Base-by-base conservation (phyloP, 2,797 vertebrate species). In the Rhinella marina region DNA sequence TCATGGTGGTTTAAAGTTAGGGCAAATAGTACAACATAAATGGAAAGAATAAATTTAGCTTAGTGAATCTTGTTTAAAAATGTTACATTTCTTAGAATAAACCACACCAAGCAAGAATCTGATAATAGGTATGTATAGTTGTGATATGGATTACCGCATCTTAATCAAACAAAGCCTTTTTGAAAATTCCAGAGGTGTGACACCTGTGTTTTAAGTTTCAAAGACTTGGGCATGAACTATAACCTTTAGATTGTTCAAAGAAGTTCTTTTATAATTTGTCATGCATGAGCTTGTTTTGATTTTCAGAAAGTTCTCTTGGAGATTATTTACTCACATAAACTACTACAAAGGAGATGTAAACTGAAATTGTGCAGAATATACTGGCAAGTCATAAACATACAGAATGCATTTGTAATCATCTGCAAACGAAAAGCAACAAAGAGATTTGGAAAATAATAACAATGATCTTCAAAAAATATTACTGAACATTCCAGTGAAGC, bases 281-380 rank as follows among this genome's bases (percentile, higher is more conserved):
- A 93, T 93, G 93, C 93, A 94, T 86, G 90, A 89, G 87, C 93
- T 91, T 93, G 93, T 94, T 94, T 96, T 93, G 87, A 95, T 95
- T 92, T 89, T 92, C 92, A 92, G 91, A 84, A 95, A 95, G 93
- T 59, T 76, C 68, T 41, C 25, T 57, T 64, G 61, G 82, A 77
- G 32, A 56, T 50, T 84, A 79, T 80, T 88, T 81, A 61, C 82
- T 76, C 59, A 88, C 23, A 75, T 21, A 75, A 64, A 64, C 54
- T 66, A 29, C 23, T 64, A 32, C 75, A 73, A 59, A 79, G 23
- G 17, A 73, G 8, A 13, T 21, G 56, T 57, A 84, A 32, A 32
- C 52, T 73, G 23, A 32, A 57, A 80, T 62, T 17, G n/a, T 50
- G 27, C 8, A 79, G 57, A 19, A 59, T 48, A 48, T 23, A 48